These are phyloP conservation scores for Rhabdomys pumilio DNA, from an alignment of 2,797 vertebrate genomes.

Conservation along the genomic window DNA sequence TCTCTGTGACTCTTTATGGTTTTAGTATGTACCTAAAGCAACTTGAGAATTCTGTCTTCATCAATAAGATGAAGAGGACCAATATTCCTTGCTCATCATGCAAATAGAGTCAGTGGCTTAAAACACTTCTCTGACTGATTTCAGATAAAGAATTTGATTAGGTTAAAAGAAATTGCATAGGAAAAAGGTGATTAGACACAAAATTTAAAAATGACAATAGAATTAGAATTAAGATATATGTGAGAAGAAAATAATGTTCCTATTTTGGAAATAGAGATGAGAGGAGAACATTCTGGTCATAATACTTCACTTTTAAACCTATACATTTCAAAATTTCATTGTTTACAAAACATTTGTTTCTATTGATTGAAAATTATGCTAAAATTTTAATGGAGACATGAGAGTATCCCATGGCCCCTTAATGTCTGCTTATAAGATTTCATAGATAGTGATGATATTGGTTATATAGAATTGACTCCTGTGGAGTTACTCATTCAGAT, in stretches of 20 bases:
- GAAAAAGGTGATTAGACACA: not conserved
- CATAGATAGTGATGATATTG: not conserved
- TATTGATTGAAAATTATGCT: not conserved
- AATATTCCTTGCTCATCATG: not conserved
- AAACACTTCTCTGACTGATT: not conserved
- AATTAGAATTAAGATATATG: not conserved
- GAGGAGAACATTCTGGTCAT: not conserved
- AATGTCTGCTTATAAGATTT: not conserved
- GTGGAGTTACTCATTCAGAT: not conserved
- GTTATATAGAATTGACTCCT: not conserved
- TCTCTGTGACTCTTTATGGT: not conserved
- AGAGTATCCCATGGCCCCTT: not conserved
- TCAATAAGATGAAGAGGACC: rapidly evolving
- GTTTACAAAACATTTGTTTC: not conserved
- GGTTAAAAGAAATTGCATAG: not conserved
- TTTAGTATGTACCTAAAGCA: not conserved
- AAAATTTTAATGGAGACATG: not conserved
- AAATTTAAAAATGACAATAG: not conserved
- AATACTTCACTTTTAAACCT: not conserved
- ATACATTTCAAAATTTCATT: not conserved
- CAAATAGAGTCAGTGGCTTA: not conserved
- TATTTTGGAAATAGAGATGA: not conserved
- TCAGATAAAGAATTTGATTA: not conserved
- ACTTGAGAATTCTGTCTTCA: not conserved
- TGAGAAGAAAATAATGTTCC: not conserved